These are phyloP conservation scores for Plebejus argus DNA, from an alignment of 2,888 invertebrate genomes.

Conservation along the genomic window DNA sequence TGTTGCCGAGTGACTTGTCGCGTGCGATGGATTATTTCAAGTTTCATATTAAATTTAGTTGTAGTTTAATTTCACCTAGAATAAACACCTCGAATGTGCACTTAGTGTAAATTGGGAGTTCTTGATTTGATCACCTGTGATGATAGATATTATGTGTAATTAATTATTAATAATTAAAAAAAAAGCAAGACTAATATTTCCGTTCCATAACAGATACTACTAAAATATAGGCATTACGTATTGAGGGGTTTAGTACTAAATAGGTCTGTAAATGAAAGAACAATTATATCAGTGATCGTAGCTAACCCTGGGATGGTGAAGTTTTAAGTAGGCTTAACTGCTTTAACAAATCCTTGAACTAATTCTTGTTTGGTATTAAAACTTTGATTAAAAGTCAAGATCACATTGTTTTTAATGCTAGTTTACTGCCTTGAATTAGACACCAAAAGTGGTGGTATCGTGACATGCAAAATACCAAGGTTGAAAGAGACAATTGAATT, in stretches of 20 bases:
- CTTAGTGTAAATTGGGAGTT: not conserved
- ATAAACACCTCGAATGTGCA: not conserved
- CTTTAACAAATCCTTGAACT: not conserved
- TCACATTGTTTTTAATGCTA: not conserved
- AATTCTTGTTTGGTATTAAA: slow-evolving; percentile 14
- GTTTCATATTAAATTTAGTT: no score
- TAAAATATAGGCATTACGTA: not conserved
- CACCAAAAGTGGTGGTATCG: not conserved
- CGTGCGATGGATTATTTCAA: no score
- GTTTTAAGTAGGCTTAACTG: not conserved
- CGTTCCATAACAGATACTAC: not conserved
- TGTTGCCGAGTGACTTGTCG: not conserved
- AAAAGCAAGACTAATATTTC: no score
- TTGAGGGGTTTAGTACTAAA: not conserved
- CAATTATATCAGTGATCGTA: not conserved
- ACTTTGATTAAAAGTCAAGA: slow-evolving; percentile 21
- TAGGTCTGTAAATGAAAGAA: not conserved
- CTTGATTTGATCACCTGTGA: not conserved
- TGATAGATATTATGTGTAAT: no score
- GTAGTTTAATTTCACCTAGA: not conserved
- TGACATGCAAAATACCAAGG: not conserved
- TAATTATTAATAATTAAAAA: no score
- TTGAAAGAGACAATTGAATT: not conserved
- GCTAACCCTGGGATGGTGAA: not conserved
- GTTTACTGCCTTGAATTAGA: slow-evolving; percentile 15